A percentile compares a stretch with the other conserved stretches of the same genome.
phyloP scores from a whole-genome alignment of 2,113 vertebrate genomes.

The Psophia crepitans region DNA sequence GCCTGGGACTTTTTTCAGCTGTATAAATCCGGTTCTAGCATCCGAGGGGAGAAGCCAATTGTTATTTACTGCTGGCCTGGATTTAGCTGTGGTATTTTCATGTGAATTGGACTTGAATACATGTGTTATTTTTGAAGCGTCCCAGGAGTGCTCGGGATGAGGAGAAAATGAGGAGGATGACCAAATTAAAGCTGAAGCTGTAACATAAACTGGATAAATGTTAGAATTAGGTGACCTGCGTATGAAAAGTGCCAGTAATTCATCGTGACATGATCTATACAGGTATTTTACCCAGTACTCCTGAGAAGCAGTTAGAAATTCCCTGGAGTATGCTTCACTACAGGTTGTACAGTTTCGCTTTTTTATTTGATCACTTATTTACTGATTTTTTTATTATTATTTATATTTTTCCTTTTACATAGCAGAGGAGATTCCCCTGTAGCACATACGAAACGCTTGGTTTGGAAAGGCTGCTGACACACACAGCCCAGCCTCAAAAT shows the following conservation, averaged over 20 bases:
- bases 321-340: background rate
- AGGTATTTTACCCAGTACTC: background rate
- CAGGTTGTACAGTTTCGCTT: background rate
- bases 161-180: background rate
- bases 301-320: background rate
- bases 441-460: accelerated
- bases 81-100: background rate
- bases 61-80: background rate
- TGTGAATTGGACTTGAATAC: background rate
- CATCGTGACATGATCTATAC: background rate
- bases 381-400: background rate
- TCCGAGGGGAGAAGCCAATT: background rate
- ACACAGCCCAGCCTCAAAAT: background rate
- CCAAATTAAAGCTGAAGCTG: background rate
- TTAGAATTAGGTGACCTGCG: background rate
- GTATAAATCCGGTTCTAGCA: background rate
- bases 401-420: accelerated
- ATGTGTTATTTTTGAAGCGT: background rate
- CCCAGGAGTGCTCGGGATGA: background rate
- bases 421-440: background rate
- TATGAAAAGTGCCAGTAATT: background rate
- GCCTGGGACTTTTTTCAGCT: background rate
- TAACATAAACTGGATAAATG: background rate
- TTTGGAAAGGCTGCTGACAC: background rate
- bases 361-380: background rate